phyloP scores from a whole-genome alignment of 2,797 vertebrate genomes.

The Malacoraja senta region DNA sequence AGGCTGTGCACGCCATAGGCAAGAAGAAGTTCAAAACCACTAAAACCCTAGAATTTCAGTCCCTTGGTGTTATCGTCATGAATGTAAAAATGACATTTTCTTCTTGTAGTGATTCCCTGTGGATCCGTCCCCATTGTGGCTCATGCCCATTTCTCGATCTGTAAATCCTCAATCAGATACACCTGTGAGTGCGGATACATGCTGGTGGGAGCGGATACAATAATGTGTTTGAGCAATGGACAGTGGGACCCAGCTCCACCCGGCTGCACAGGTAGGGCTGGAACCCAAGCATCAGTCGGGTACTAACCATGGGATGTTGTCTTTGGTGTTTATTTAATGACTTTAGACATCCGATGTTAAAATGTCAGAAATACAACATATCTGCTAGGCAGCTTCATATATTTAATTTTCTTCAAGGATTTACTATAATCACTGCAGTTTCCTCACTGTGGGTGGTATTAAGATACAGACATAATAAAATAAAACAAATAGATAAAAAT shows the following conservation, averaged over 20 bases:
- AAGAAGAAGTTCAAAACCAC: background rate
- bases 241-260: background rate
- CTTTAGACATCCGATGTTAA: background rate
- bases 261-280: background rate
- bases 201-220: background rate
- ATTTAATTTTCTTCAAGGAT: background rate
- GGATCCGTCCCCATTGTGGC: background rate
- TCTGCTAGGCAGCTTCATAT: background rate
- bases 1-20: no score
- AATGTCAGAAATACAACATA: background rate
- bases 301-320: background rate
- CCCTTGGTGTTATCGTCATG: background rate
- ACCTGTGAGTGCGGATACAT: background rate
- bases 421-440: background rate
- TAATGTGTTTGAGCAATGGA: background rate
- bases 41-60: background rate
- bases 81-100: background rate
- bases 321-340: background rate
- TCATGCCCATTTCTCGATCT: constrained; percentile 8
- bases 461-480: background rate
- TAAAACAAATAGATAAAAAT: no score
- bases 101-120: background rate
- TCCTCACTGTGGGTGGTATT: background rate
- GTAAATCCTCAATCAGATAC: constrained; percentile 6
- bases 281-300: no score